Evolutionary conservation across 1,140 invertebrate species (phyloP), one percentile per base, ranked within the genome.

Genomic region (Caenorhabditis tropicalis): DNA sequence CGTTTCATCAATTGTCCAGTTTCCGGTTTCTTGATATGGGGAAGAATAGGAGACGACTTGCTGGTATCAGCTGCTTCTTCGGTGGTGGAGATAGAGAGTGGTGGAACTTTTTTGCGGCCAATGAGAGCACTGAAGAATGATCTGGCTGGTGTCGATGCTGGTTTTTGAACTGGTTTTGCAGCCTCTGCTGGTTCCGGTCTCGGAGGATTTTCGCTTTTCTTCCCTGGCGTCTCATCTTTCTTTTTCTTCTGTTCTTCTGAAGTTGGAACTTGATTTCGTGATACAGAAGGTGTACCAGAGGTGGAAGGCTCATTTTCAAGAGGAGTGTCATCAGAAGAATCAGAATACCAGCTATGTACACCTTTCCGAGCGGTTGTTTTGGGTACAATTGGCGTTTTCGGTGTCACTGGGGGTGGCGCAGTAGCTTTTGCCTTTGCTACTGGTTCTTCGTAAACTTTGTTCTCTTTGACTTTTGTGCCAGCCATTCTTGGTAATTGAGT

Each of bases 341-440:
- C 58, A 43, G 65, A 56, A 51, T 51, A 2, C 19, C 24, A 27
- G 24, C 19, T 56, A n/a, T 56, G 21, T n/a, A 27, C n/a, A n/a
- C n/a, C n/a, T n/a, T n/a, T n/a, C n/a, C n/a, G n/a, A n/a, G 2
- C 12, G 24, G 7, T 10, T 24, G 21, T 5, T 27, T 58, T 58
- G 24, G 3, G 53, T n/a, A 5, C 7, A 27, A 15, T 10, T 15
- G 65, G 36, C 10, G 21, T 74, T 5, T 19, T n/a, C 10, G 56
- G 12, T 39, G 7, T 12, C 0, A 29, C n/a, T 46, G 65, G 65
- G 0, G 36, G 65, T 46, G 65, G 65, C 6, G 65, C 65, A 9
- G 65, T 74, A 19, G 65, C 65, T 43, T 74, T 74, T 74, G 65
- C 36, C 15, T 36, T 31, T 43, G 65, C 36, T 5, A 74, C 65